Conservation (phyloP, 1,140 invertebrate genomes). For the Ganaspis sp. region DNA sequence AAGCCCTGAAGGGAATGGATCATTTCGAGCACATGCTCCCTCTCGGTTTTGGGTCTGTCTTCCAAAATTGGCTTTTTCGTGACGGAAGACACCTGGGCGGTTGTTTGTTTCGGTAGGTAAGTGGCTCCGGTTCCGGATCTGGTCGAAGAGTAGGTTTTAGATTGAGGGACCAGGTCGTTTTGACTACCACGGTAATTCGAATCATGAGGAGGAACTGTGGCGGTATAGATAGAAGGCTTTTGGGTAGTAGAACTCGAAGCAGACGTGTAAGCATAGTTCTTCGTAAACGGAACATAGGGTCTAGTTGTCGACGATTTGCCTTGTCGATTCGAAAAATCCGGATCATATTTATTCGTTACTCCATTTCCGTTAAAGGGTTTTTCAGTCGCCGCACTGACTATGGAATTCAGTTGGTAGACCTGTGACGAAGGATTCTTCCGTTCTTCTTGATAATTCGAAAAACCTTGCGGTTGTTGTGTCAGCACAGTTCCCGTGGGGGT, state of each 20-base stretch:
- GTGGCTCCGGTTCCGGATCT: slow-evolving; percentile 57
- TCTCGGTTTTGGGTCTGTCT: slow-evolving; percentile 60
- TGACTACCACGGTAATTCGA: slow-evolving; percentile 49
- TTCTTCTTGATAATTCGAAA: background rate
- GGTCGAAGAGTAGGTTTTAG: slow-evolving; percentile 54
- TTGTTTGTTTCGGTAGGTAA: slow-evolving; percentile 65
- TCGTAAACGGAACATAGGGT: slow-evolving; percentile 72
- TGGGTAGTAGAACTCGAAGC: slow-evolving; percentile 59
- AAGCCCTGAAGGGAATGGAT: slow-evolving; percentile 68
- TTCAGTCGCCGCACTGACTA: slow-evolving; percentile 61
- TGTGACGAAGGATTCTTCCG: slow-evolving; percentile 47
- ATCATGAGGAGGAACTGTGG: slow-evolving; percentile 59
- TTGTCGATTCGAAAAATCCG: slow-evolving; percentile 66
- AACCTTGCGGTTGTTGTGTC: background rate
- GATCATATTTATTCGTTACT: slow-evolving; percentile 61
- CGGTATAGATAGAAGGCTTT: slow-evolving; percentile 60
- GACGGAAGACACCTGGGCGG: slow-evolving; percentile 30
- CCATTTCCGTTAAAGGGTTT: slow-evolving; percentile 58
- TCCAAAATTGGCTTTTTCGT: slow-evolving; percentile 53
- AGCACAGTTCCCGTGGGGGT: background rate
- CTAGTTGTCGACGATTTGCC: slow-evolving; percentile 66
- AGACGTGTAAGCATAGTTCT: slow-evolving; percentile 65
- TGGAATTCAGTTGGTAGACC: slow-evolving; percentile 57
- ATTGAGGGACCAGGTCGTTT: slow-evolving; percentile 54
- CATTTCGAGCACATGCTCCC: slow-evolving; percentile 72